Percentiles rank a stretch among this genome's conserved stretches.
Evolutionary conservation across 1,140 invertebrate species (phyloP).

Genomic region (Scaptodrosophila lebanonensis): DNA sequence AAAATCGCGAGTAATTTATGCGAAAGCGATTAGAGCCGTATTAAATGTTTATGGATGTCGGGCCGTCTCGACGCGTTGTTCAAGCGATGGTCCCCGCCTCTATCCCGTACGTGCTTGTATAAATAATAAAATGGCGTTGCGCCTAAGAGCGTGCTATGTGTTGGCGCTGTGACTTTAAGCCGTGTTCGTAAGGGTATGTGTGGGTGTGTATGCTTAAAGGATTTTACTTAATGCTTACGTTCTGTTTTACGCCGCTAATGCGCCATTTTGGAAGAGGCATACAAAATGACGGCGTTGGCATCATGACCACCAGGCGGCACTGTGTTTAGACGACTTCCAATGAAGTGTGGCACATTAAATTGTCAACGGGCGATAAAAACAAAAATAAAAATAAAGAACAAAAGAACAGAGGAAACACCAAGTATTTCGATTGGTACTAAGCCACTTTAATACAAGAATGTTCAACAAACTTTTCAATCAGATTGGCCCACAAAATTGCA

Average conservation of each 20-base stretch:
- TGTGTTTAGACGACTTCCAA: constrained; percentile 15
- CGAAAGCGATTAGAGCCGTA: constrained; percentile 63
- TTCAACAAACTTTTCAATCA: constrained; percentile 7
- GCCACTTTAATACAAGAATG: not conserved
- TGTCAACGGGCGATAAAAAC: constrained; percentile 32
- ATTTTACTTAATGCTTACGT: constrained; percentile 52
- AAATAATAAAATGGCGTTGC: constrained; percentile 50
- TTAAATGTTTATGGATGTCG: constrained; percentile 49
- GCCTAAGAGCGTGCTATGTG: constrained; percentile 38
- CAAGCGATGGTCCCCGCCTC: too few species aligned
- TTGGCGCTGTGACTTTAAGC: not conserved
- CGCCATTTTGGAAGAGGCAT: constrained; percentile 61
- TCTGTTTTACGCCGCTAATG: constrained; percentile 64
- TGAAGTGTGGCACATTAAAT: constrained; percentile 41
- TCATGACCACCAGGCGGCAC: too few species aligned
- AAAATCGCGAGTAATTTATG: constrained; percentile 60
- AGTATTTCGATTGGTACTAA: too few species aligned
- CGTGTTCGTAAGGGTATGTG: not conserved
- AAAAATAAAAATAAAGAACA: not conserved
- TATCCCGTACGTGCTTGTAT: too few species aligned
- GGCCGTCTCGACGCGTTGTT: constrained; percentile 15
- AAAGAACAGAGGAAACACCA: too few species aligned
- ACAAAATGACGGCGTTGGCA: constrained; percentile 41
- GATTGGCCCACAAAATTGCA: constrained; percentile 13
- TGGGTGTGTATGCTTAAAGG: constrained; percentile 52